These are phyloP conservation scores for Ranitomeya variabilis DNA, from an alignment of 2,113 vertebrate species.

Conservation along the genomic window DNA sequence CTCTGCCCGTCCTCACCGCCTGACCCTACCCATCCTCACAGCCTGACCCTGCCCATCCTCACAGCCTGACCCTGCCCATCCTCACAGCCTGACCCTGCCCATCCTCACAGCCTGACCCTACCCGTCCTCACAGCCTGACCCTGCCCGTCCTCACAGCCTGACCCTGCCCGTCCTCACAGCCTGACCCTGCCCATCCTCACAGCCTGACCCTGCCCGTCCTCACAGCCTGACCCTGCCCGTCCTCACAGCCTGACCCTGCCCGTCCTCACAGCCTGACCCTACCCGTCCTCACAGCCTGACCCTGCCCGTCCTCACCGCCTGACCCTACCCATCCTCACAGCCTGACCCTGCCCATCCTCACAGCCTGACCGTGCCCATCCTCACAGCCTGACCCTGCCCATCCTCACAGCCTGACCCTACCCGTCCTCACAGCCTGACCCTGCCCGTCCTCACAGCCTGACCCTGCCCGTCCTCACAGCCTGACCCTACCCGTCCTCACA, in stretches of 20 bases:
- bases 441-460: conserved; percentile 12
- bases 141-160: conserved; percentile 12
- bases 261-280: neutral
- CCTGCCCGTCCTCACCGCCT: neutral
- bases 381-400: neutral
- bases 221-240: neutral
- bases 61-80: conserved; percentile 31
- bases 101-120: conserved; percentile 12
- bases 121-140: neutral
- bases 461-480: neutral
- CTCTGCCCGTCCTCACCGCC: conserved; percentile 4
- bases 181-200: neutral
- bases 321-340: conserved; percentile 1
- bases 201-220: conserved; percentile 32
- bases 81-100: neutral
- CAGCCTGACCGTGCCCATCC: conserved; percentile 34
- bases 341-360: neutral
- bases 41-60: neutral
- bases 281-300: conserved; percentile 8
- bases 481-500: neutral
- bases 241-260: conserved; percentile 20
- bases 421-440: neutral
- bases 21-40: neutral
- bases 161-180: neutral
- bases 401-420: conserved; percentile 20